Conservation (phyloP, 2,797 vertebrate genomes). For the Scolopax bukidnonensis region DNA sequence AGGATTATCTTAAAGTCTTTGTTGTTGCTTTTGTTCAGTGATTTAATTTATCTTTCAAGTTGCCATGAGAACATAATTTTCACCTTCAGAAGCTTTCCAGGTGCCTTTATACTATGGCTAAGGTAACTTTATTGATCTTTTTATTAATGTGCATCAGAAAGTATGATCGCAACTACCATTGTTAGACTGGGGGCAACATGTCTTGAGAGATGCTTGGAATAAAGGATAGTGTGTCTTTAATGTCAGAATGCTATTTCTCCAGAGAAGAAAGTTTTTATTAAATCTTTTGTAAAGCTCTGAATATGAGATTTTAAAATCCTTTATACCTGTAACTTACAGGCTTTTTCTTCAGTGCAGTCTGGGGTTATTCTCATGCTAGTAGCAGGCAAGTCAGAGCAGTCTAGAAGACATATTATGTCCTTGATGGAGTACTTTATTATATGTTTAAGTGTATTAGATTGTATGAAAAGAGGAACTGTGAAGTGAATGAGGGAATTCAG, state of each 20-base stretch:
- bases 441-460: background rate
- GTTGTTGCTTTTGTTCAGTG: background rate
- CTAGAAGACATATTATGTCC: background rate
- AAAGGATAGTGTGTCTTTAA: background rate
- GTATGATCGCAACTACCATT: background rate
- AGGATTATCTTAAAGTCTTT: slow-evolving; percentile 26
- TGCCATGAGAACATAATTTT: slow-evolving; percentile 5
- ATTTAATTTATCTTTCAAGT: slow-evolving; percentile 37
- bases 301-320: background rate
- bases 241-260: background rate
- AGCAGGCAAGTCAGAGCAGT: background rate
- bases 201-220: background rate
- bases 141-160: background rate
- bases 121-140: background rate
- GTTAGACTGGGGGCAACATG: background rate
- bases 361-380: background rate
- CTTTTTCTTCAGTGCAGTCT: background rate
- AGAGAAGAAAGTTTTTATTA: background rate
- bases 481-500: background rate
- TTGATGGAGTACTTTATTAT: background rate
- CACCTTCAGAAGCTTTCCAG: background rate
- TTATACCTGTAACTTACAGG: background rate
- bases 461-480: background rate
- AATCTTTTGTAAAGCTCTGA: background rate
- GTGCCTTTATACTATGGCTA: background rate